Percentiles rank a stretch among this genome's conserved stretches.
These are phyloP conservation scores for Glomeris marginata DNA, from an alignment of 2,888 invertebrate species.

Conservation along the genomic window DNA sequence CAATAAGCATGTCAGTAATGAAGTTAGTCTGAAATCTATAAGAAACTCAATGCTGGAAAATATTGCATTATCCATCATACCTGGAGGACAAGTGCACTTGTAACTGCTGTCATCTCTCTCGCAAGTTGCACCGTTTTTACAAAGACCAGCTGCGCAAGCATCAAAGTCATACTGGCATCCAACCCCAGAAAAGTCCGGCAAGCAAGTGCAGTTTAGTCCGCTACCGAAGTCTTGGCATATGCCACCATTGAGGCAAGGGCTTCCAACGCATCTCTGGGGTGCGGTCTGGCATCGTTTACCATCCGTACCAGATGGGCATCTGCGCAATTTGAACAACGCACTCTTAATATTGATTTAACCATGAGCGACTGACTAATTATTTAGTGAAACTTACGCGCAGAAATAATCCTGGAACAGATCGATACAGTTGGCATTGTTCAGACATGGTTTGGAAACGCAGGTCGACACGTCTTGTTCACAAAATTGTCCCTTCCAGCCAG, in stretches of 20 bases:
- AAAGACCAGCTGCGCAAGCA: slow-evolving; percentile 73
- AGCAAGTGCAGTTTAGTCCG: slow-evolving; percentile 84
- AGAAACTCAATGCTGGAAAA: background rate
- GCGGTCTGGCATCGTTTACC: slow-evolving; percentile 95
- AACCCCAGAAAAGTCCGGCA: slow-evolving; percentile 65
- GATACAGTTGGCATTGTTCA: slow-evolving; percentile 82
- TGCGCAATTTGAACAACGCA: no score
- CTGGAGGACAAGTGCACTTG: slow-evolving; percentile 70
- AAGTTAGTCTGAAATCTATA: background rate
- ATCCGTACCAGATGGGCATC: slow-evolving; percentile 86
- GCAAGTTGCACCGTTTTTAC: slow-evolving; percentile 85
- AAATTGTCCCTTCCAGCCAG: slow-evolving; percentile 72
- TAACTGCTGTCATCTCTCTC: slow-evolving; percentile 66
- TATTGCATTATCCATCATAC: slow-evolving; percentile 31
- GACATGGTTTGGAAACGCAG: slow-evolving; percentile 72
- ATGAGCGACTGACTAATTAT: slow-evolving; percentile 6
- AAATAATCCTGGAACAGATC: slow-evolving; percentile 82
- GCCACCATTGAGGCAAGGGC: slow-evolving; percentile 91
- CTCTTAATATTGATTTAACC: slow-evolving; percentile 14
- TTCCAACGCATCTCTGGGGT: slow-evolving; percentile 83
- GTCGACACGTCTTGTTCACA: slow-evolving; percentile 79
- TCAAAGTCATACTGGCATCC: slow-evolving; percentile 91
- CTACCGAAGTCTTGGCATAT: slow-evolving; percentile 92
- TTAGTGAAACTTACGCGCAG: slow-evolving; percentile 62
- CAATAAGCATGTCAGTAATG: background rate